Percentiles rank a stretch among this genome's conserved stretches.
These are phyloP conservation scores for Australoheros scitulus DNA, from an alignment of 2,113 vertebrate genomes.

Conservation along the genomic window DNA sequence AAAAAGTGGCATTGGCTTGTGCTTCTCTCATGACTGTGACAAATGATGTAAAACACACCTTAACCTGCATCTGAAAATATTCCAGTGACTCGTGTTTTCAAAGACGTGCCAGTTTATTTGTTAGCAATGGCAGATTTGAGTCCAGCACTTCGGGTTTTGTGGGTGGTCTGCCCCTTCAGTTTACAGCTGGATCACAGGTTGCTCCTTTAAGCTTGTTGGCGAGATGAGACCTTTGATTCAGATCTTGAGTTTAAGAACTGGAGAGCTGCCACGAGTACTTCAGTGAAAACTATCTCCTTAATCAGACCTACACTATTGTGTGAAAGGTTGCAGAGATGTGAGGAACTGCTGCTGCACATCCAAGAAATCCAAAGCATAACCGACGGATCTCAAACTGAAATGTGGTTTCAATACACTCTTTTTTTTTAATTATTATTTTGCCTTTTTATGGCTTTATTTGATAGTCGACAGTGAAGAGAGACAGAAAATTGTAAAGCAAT, in stretches of 20 bases:
- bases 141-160: background rate
- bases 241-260: background rate
- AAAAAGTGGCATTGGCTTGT: background rate
- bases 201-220: background rate
- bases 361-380: background rate
- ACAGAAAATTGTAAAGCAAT: no score
- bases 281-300: no score
- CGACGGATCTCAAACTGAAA: background rate
- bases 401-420: background rate
- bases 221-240: background rate
- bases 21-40: background rate
- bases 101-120: background rate
- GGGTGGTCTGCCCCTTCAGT: background rate
- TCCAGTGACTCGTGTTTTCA: background rate
- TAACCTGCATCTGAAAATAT: background rate
- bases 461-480: no score
- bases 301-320: background rate
- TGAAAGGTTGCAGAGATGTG: background rate
- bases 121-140: background rate
- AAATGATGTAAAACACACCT: background rate
- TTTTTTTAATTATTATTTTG: no score
- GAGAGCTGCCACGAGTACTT: background rate
- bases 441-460: no score
- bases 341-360: background rate
- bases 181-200: background rate